These are phyloP conservation scores for Anadara kagoshimensis DNA, from an alignment of 1,140 invertebrate species.

Conservation along the genomic window DNA sequence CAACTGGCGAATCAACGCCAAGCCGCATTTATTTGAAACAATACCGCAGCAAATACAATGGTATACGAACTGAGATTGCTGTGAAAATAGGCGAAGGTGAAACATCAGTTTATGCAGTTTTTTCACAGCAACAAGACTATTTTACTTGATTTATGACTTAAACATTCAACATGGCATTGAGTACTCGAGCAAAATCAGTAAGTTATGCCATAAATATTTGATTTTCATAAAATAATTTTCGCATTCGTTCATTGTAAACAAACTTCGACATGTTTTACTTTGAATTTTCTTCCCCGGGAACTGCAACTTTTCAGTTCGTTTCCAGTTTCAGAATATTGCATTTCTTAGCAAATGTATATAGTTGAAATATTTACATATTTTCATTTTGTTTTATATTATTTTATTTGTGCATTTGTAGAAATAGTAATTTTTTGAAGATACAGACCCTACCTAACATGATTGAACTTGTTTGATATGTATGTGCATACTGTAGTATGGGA, in stretches of 20 bases:
- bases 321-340: background rate
- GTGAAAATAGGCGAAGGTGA: conserved; percentile 41
- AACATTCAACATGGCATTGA: conserved; percentile 44
- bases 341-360: background rate
- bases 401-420: too few species aligned
- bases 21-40: conserved; percentile 54
- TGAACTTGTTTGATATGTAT: too few species aligned
- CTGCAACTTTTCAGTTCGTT: background rate
- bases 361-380: too few species aligned
- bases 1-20: conserved; percentile 47
- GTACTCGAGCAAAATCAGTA: conserved; percentile 54
- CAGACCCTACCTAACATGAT: too few species aligned
- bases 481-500: too few species aligned
- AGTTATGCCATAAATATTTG: conserved; percentile 25
- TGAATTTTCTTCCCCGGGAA: background rate
- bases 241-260: conserved; percentile 21
- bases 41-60: conserved; percentile 45
- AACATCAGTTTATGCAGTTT: conserved; percentile 29
- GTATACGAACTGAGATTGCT: conserved; percentile 24
- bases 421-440: too few species aligned
- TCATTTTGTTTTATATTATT: too few species aligned
- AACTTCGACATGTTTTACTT: conserved; percentile 26
- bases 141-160: conserved; percentile 2
- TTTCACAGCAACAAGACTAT: conserved; percentile 32
- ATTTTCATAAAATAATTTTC: background rate